These are phyloP conservation scores for Zoroaster sp. DNA, from an alignment of 53 echinoderm and acorn worm species.

Conservation along the genomic window DNA sequence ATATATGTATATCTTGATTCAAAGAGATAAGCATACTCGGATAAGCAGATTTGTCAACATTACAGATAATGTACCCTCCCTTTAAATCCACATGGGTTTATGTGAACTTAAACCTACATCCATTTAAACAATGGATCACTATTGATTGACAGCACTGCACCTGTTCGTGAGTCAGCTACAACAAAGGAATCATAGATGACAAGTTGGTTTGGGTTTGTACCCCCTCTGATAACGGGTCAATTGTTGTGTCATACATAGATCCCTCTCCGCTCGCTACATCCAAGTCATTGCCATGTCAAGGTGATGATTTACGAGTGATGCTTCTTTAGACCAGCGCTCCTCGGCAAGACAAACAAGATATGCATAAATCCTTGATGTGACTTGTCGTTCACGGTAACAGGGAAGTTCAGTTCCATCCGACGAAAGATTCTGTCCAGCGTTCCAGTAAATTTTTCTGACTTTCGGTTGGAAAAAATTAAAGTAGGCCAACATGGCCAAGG, in stretches of 20 bases:
- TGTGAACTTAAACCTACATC: not conserved
- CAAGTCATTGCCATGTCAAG: not conserved
- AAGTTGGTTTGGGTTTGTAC: not conserved
- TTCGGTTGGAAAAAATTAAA: not conserved
- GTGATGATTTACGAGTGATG: conserved; percentile 39
- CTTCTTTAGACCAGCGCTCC: not conserved
- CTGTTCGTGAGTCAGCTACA: conserved; percentile 45
- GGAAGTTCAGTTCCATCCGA: not conserved
- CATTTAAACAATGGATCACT: conserved; percentile 5
- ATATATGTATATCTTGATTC: too few species aligned
- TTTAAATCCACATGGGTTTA: too few species aligned
- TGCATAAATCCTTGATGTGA: not conserved
- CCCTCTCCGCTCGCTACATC: conserved; percentile 1
- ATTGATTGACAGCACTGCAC: conserved; percentile 52
- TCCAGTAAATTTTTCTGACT: not conserved
- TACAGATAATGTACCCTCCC: too few species aligned
- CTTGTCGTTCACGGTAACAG: not conserved
- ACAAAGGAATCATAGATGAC: conserved; percentile 57
- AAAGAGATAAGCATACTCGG: too few species aligned
- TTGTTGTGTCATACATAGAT: conserved; percentile 42
- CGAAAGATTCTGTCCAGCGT: not conserved
- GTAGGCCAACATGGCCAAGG: not conserved
- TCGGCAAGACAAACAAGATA: not conserved
- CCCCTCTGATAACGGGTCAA: conserved; percentile 43
- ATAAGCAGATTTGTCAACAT: too few species aligned